Base-by-base conservation (phyloP, 2,888 invertebrate genomes). In the Orthosia incerta region DNA sequence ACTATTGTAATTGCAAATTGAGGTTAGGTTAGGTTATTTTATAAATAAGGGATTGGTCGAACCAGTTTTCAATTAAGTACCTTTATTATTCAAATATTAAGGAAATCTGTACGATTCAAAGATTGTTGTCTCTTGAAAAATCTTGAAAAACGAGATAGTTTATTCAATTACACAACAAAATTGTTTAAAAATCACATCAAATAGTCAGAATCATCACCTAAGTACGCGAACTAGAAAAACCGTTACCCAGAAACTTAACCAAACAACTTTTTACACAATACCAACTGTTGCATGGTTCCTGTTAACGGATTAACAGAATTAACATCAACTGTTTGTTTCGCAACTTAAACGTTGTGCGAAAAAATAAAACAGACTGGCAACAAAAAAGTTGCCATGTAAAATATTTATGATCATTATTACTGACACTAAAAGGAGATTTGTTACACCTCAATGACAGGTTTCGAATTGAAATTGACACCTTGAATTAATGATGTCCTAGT, bases 221-320 rank as follows among this genome's bases (percentile, higher is more conserved):
- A 51, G 20, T 46, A 57, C 39, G 23, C 12, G 23, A 80, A 70
- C 69, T 80, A 67, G 50, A 84, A 71, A 31, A 61, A 45, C n/a
- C 56, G n/a, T 56, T 70, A 56, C 48, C 18, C 45, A 69, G 68
- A 79, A 83, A 56, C 48, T 11, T 18, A 53, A 23, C 48, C 20
- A 20, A 31, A 46, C 20, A 4, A 66, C 46, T 56, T 53, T 84
- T 81, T 84, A 45, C 81, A 62, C 81, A 81, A 84, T 59, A 60
- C 13, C n/a, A 51, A 68, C 60, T 53, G 74, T 84, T 79, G 77
- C 88, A 56, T 60, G 71, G 61, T 80, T 86, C 82, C 86, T 82
- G 78, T 61, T 20, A 56, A 74, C 46, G 74, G 75, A 74, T 86
- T 81, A 81, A 51, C 60, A 31, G 60, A 75, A 86, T 80, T 80